These are phyloP conservation scores for Oceanodroma tethys DNA, from an alignment of 2,113 vertebrate genomes.

Conservation along the genomic window DNA sequence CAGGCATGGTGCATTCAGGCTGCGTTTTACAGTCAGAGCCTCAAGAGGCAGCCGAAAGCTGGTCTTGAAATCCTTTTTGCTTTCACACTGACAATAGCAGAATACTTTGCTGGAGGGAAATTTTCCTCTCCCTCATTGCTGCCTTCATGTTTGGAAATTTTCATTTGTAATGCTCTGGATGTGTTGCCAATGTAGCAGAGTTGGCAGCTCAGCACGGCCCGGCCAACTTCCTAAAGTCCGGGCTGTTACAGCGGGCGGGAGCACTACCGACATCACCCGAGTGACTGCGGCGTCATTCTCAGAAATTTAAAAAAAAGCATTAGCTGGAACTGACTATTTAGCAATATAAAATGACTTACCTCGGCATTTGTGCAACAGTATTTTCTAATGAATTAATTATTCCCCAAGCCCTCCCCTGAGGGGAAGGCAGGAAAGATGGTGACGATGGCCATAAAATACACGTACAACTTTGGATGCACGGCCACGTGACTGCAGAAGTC, in stretches of 20 bases:
- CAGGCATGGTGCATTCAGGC: neutral
- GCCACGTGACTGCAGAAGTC: neutral
- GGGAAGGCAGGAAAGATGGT: neutral
- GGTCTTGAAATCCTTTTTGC: neutral
- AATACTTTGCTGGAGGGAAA: neutral
- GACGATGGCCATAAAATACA: neutral
- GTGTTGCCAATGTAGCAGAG: neutral
- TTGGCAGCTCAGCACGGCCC: neutral
- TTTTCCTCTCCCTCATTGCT: neutral
- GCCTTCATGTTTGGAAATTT: neutral
- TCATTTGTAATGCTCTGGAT: neutral
- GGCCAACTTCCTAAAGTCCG: accelerated
- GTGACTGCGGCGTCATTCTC: neutral
- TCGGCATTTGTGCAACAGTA: accelerated
- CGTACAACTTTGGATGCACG: accelerated
- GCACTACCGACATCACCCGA: neutral
- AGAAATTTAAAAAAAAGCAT: neutral
- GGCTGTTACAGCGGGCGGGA: neutral
- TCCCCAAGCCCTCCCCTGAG: neutral
- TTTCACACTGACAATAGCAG: neutral
- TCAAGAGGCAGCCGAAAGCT: neutral
- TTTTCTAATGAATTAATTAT: neutral
- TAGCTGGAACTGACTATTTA: neutral
- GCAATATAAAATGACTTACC: neutral
- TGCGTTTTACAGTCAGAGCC: neutral